Percentiles rank a stretch among this genome's conserved stretches.
Evolutionary conservation across 2,113 vertebrate species (phyloP).

Genomic region (Camelus bactrianus): DNA sequence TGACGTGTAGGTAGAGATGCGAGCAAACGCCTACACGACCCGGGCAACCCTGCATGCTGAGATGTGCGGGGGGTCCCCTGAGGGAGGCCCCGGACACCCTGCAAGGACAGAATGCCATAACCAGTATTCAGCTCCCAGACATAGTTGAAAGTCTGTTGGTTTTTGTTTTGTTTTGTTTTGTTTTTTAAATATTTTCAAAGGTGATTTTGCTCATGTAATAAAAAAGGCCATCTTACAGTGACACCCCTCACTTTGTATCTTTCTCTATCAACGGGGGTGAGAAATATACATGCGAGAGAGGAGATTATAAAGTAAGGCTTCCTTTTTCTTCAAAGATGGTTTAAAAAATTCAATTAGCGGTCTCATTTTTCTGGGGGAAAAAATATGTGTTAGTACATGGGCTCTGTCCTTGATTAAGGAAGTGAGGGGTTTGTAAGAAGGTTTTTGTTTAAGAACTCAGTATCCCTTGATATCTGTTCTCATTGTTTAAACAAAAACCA

Average conservation of each 20-base stretch:
- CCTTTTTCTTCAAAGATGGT: not conserved
- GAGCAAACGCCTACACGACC: not conserved
- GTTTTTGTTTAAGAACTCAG: not conserved
- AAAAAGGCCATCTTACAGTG: not conserved
- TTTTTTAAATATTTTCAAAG: not conserved
- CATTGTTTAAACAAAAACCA: not conserved
- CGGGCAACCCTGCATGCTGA: rapidly evolving
- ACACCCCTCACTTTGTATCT: not conserved
- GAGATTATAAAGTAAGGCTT: not conserved
- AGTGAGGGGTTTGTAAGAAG: not conserved
- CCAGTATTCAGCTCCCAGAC: not conserved
- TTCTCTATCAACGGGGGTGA: not conserved
- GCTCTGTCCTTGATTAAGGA: not conserved
- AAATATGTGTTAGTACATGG: not conserved
- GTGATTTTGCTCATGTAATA: not conserved
- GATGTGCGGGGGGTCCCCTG: rapidly evolving
- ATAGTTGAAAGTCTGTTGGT: not conserved
- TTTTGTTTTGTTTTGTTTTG: too few species aligned
- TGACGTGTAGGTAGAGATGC: not conserved
- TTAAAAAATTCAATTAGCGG: not conserved
- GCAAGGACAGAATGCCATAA: not conserved
- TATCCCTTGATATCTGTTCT: not conserved
- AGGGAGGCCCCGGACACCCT: not conserved
- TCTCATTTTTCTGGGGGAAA: not conserved
- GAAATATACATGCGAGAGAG: not conserved